Evolutionary conservation across 2,797 vertebrate genomes (phyloP), one percentile per base, ranked within the genome.

Genomic region (Epinephelus malabaricus): DNA sequence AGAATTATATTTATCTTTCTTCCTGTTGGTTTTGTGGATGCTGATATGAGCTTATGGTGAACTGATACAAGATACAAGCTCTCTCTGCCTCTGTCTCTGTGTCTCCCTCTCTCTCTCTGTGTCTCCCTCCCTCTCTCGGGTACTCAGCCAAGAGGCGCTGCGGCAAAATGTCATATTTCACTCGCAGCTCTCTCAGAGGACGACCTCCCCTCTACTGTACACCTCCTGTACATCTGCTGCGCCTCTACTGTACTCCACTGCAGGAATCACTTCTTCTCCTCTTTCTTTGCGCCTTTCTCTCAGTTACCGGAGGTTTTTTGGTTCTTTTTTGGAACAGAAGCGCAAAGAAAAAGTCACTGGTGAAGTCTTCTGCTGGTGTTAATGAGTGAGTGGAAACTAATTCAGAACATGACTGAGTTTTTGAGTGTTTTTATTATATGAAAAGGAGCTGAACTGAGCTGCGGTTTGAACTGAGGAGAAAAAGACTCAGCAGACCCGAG

Each of bases 81-180:
- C 34, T 34, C 34, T 34, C 3, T 49, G 11, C 27, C 27, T 30
- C 27, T 30, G 5, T 30, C 27, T 30, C 5, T 34, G 6, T 34
- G 0, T 34, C 5, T 34, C 30, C 7, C 30, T 34, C 30, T 34
- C 6, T 34, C 6, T 34, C 14, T 21, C 43, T 9, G 23, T 4
- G 25, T 13, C 69, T 7, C 5, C 8, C 64, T 17, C 66, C 25
- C 80, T 11, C 82, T 9, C 84, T 23, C 53, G 23, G 58, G 55
- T 76, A 6, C 70, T 13, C 56, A 78, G 86, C 78, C 83, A 89
- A 72, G 55, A 81, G 86, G 49, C 90, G 71, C 88, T 92, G 89
- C 92, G 83, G 92, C 90, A 92, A 78, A 89, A 81, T 77, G 84
- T 90, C 87, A 79, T 54, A 79, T 85, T 73, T 81, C 50, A 25